Evolutionary conservation across 2,888 invertebrate species (phyloP), one percentile per base, ranked within the genome.

Genomic region (Hypselothyrea guttata): DNA sequence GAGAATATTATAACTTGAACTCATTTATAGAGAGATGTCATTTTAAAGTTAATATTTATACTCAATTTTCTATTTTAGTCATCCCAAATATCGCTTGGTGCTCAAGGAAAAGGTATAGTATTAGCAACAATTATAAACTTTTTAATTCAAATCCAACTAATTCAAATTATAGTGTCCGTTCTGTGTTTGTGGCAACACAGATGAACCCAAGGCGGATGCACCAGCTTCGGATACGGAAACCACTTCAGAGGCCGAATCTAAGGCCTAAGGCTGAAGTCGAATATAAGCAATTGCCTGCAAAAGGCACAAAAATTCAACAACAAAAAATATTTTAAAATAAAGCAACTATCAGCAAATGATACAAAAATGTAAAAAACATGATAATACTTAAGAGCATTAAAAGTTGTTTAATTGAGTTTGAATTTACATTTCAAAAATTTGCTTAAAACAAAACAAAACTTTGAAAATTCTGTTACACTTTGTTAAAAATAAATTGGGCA

Each of bases 41-140:
- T n/a, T 11, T 3, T 4, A 7, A 30, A n/a, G 8, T 15, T 1
- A 5, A 5, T 8, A 7, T 4, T n/a, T 12, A 15, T 4, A 18
- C 3, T 2, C 13, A 0, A 2, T 18, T 12, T 4, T 11, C 31
- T 41, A 12, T 18, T 1, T 5, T 8, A 92, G 93, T 71, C 93
- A 93, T 89, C 93, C 93, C 5, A 93, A 92, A 78, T 93, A 93
- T 82, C 91, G 92, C 49, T 86, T 91, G 31, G 93, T 93, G 5
- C 89, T 94, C 47, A 91, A 92, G 83, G 91, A 92, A 79, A 92
- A 91, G 87, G 76, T 77, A 33, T 1, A n/a, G 7, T 9, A 15
- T 4, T 41, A 53, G 8, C 7, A 0, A 1, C 11, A 7, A 0
- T 28, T 1, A 22, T n/a, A 18, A 12, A 2, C 18, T 2, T 18